A percentile compares a stretch with the other conserved stretches of the same genome.
These are phyloP conservation scores for Molanna angustata DNA, from an alignment of 2,888 invertebrate genomes.

Conservation along the genomic window DNA sequence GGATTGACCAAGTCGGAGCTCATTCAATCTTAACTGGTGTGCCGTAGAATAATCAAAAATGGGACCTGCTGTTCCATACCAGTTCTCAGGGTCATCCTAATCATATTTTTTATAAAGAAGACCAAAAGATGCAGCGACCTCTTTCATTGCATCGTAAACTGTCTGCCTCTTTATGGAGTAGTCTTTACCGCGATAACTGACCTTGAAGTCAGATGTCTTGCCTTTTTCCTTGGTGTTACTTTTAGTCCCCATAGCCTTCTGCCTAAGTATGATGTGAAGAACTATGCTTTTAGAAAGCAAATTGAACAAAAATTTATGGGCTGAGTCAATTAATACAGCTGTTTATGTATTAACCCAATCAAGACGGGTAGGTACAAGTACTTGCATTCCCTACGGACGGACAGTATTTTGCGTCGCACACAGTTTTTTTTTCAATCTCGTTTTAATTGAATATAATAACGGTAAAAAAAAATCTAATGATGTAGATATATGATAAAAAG, in stretches of 20 bases:
- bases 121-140: not conserved
- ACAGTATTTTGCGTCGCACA: too few relatives aligned
- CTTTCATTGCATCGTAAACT: not conserved
- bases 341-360: too few relatives aligned
- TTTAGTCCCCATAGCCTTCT: not conserved
- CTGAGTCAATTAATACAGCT: too few relatives aligned
- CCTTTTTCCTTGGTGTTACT: not conserved
- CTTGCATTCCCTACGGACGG: too few relatives aligned
- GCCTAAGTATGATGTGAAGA: not conserved
- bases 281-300: too few relatives aligned
- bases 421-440: too few relatives aligned
- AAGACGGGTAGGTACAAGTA: too few relatives aligned
- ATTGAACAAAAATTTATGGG: too few relatives aligned
- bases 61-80: constrained; percentile 13
- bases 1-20: not conserved
- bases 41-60: not conserved
- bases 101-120: not conserved
- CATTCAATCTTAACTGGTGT: not conserved
- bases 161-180: too few relatives aligned
- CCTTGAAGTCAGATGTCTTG: not conserved
- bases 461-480: too few relatives aligned
- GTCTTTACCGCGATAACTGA: not conserved
- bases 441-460: too few relatives aligned
- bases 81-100: not conserved
- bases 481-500: too few relatives aligned